A percentile compares a stretch with the other conserved stretches of the same genome.
phyloP scores from a whole-genome alignment of 2,888 invertebrate genomes.

The Alentia gelatinosa region DNA sequence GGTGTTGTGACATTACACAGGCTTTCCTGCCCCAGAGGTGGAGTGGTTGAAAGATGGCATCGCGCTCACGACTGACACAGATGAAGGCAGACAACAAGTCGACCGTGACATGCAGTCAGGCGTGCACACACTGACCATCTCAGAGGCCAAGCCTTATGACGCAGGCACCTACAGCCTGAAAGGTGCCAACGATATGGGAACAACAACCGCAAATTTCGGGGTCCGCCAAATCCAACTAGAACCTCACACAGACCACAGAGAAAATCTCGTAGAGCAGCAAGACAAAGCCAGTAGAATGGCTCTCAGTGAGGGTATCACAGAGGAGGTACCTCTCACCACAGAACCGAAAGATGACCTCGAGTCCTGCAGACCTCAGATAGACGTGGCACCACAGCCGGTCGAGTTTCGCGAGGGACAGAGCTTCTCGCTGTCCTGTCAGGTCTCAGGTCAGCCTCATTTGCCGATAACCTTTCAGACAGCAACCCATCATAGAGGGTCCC shows the following conservation, averaged over 20 bases:
- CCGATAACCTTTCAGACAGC: too few species aligned
- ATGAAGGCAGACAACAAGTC: background rate
- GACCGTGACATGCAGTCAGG: background rate
- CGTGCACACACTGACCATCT: background rate
- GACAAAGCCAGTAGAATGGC: background rate
- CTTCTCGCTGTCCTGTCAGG: constrained; percentile 50
- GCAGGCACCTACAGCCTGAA: background rate
- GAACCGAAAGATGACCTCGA: background rate
- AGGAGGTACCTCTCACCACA: background rate
- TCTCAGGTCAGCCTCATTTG: constrained; percentile 56
- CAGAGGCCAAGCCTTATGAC: background rate
- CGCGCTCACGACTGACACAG: background rate
- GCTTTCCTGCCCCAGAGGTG: background rate
- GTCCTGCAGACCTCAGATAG: background rate
- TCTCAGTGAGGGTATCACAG: background rate
- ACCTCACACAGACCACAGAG: background rate
- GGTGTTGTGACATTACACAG: background rate
- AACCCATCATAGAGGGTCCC: too few species aligned
- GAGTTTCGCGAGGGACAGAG: constrained; percentile 59
- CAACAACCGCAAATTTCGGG: background rate
- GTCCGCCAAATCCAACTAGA: too few species aligned
- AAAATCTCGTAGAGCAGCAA: too few species aligned
- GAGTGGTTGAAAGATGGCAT: constrained; percentile 58
- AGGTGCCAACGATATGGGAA: background rate
- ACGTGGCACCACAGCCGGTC: constrained; percentile 53